Evolutionary conservation across 2,797 vertebrate genomes (phyloP), one percentile per base, ranked within the genome.

Genomic region (Falco berigora): DNA sequence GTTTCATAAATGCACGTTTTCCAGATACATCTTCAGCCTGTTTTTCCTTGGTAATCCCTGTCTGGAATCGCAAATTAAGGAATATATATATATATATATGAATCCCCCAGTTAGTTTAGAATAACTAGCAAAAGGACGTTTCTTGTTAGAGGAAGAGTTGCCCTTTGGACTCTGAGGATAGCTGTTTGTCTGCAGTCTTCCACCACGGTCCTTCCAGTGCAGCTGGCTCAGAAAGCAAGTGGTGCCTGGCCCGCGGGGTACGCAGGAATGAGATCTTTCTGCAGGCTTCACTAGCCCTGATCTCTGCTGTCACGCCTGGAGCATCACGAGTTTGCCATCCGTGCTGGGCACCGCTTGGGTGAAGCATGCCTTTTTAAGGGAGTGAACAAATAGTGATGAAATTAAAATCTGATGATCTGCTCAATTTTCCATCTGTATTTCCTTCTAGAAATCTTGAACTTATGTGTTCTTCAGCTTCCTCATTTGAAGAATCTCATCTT

Each of bases 401-500:
- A 92, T 72, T 7, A 92, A 76, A 94, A 75, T 78, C 75, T 82
- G 38, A 85, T 74, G 68, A 77, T 89, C 72, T 81, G 61, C 73
- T 88, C 30, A 5, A 44, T 85, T 96, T 82, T 92, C 81, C 79
- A 36, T 88, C 76, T 93, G 56, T 40, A 38, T 84, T 95, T 86
- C 55, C 78, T 93, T 87, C 73, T 50, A 73, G 67, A 88, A 92
- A 81, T 82, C 76, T 90, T 92, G 74, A 90, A 89, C 66, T 90
- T 86, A n/a, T 7, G n/a, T 91, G 72, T 90, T 91, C 81, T 94
- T 82, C 81, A 95, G 62, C 79, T 88, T 94, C 53, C 67, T 96
- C 79, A 36, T 93, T 93, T 95, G 85, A 76, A 88, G 96, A 92
- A 88, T 94, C 88, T 92, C 84, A 15, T 93, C 93, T 97, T 97